These are phyloP conservation scores for Forbesichthys papilliferus DNA, from an alignment of 2,113 vertebrate genomes.

Conservation along the genomic window DNA sequence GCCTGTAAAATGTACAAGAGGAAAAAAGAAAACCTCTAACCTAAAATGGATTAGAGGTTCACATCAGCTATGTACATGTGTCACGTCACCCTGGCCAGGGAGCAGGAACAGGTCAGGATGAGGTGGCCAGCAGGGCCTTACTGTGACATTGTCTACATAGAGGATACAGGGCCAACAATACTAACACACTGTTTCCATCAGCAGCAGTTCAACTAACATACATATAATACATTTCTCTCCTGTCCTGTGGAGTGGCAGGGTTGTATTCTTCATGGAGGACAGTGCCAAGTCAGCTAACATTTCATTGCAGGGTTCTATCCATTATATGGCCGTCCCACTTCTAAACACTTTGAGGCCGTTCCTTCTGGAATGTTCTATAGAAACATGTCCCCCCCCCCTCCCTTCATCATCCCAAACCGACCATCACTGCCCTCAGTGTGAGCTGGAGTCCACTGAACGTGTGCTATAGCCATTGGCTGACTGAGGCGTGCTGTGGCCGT, in stretches of 20 bases:
- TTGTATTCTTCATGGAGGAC: constrained; percentile 64
- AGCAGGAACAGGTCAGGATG: constrained; percentile 66
- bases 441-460: constrained; percentile 57
- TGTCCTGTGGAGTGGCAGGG: constrained; percentile 56
- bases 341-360: constrained; percentile 47
- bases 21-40: no score
- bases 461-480: constrained; percentile 76
- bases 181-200: constrained; percentile 24
- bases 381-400: constrained; percentile 12
- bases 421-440: constrained; percentile 57
- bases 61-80: constrained; percentile 64
- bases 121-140: constrained; percentile 70
- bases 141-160: constrained; percentile 73
- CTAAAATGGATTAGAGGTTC: constrained; percentile 40
- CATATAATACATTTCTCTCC: constrained; percentile 80
- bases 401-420: background rate
- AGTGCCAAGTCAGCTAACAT: constrained; percentile 56
- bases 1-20: no score
- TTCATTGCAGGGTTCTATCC: constrained; percentile 62
- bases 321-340: constrained; percentile 63
- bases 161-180: constrained; percentile 6
- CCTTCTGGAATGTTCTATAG: constrained; percentile 24
- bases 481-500: constrained; percentile 53
- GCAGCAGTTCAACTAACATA: constrained; percentile 76
- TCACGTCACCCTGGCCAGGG: constrained; percentile 38